phyloP scores from a whole-genome alignment of 2,113 vertebrate genomes.

The Ancistrus triradiatus region DNA sequence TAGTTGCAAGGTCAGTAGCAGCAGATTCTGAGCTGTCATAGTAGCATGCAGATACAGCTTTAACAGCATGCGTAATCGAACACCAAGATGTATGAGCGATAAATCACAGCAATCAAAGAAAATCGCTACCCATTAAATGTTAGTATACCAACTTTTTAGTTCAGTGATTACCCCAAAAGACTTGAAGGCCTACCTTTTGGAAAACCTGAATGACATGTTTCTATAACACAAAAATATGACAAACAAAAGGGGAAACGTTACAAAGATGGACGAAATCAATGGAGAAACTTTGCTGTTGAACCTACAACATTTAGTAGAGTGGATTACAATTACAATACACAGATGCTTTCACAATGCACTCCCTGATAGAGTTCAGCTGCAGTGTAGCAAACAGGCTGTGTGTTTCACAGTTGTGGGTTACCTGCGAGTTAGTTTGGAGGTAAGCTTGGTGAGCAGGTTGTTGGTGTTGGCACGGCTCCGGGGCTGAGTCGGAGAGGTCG shows the following conservation, averaged over 20 bases:
- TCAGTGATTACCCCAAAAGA: constrained; percentile 72
- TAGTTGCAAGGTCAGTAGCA: constrained; percentile 42
- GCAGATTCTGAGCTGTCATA: constrained; percentile 47
- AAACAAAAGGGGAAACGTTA: constrained; percentile 56
- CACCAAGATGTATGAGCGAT: constrained; percentile 26
- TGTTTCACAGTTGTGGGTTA: too few species aligned
- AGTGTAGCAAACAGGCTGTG: neutral
- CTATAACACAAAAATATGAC: constrained; percentile 98
- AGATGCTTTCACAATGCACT: too few species aligned
- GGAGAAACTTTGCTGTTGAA: constrained; percentile 4
- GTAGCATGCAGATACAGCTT: constrained; percentile 37
- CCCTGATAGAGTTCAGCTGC: too few species aligned
- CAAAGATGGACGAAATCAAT: constrained; percentile 33
- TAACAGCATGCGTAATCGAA: constrained; percentile 48
- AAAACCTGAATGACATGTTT: constrained; percentile 99
- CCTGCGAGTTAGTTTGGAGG: constrained; percentile 96
- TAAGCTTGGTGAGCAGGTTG: constrained; percentile 94
- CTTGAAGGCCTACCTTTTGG: constrained; percentile 98
- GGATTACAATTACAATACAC: too few species aligned
- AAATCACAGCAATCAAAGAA: constrained; percentile 44
- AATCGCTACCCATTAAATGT: constrained; percentile 28
- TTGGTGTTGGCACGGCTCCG: constrained; percentile 86
- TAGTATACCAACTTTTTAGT: constrained; percentile 52
- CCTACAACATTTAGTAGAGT: neutral
- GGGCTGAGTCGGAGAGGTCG: constrained; percentile 90